Conservation (phyloP, 1,140 invertebrate genomes). For the Helicoverpa armigera region DNA sequence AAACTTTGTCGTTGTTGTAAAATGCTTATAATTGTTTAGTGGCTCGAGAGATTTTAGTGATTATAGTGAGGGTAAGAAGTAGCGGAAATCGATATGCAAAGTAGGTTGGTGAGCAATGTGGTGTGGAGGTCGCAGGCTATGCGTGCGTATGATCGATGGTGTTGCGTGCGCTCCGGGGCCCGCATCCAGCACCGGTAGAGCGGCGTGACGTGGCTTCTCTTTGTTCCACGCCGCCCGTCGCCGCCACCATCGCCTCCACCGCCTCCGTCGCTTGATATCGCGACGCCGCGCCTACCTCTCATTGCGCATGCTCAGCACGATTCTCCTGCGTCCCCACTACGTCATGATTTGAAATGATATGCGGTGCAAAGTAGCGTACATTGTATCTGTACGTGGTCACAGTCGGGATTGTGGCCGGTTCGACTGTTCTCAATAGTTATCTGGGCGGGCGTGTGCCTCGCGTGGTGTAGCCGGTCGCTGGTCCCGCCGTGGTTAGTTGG, state of each 20-base stretch:
- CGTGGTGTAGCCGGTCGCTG: constrained; percentile 46
- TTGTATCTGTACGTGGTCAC: constrained; percentile 60
- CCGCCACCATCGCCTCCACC: constrained; percentile 66
- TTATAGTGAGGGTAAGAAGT: constrained; percentile 36
- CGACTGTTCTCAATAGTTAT: constrained; percentile 53
- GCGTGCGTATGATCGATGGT: constrained; percentile 81
- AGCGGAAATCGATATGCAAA: constrained; percentile 68
- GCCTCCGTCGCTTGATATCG: constrained; percentile 55
- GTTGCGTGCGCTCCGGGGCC: constrained; percentile 74
- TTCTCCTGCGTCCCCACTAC: constrained; percentile 70
- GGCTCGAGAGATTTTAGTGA: neutral
- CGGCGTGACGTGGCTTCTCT: constrained; percentile 68
- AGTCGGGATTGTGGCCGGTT: constrained; percentile 58
- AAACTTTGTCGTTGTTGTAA: neutral
- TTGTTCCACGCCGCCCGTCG: constrained; percentile 72
- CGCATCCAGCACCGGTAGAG: constrained; percentile 60
- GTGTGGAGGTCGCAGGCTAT: constrained; percentile 68
- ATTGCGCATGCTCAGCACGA: constrained; percentile 75
- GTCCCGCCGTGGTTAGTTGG: constrained; percentile 65
- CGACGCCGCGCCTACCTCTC: constrained; percentile 73
- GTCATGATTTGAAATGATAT: constrained; percentile 76
- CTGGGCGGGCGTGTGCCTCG: constrained; percentile 34
- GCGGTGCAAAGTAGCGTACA: constrained; percentile 61
- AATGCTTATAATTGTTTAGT: neutral
- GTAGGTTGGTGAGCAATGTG: constrained; percentile 63